Base-by-base conservation (phyloP, 2,888 invertebrate species). In the Plebejus argus region DNA sequence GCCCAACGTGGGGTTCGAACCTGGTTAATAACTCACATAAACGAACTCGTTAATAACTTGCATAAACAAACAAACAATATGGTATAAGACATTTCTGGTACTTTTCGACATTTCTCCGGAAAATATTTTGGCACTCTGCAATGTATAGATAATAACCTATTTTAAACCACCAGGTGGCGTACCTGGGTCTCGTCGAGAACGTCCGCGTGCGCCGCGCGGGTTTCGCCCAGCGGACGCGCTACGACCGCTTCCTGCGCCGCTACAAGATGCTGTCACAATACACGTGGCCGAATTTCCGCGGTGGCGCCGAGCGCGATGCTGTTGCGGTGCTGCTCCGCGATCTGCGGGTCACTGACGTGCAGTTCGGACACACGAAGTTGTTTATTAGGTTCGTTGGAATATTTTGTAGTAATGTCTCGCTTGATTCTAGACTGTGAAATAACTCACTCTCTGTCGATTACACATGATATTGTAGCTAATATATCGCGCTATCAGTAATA, bases 241-340 rank as follows among this genome's bases (percentile, higher is more conserved):
- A 99, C 93, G 98, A 98, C 87, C 96, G 98, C 85, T 99, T 99
- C 95, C 95, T 99, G 80, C 96, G 97, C 90, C 96, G 99, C 79
- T 99, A 99, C 95, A 99, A 99, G 95, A 98, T 99, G 98, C 97
- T 99, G 83, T 98, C 97, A 0, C 97, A 97, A 86, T 97, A 97
- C 90, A 99, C 99, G 3, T 99, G 99, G 99, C 99, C 99, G 56
- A 99, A 98, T 93, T 99, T 97, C 94, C 96, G 96, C 79, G 96
- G 96, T 5, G 96, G 96, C 77, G 94, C 91, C 77, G 97, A 97
- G 82, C 96, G 95, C 85, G 98, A 99, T 81, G 99, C 98, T 1
- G 98, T 98, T 3, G 95, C 96, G 86, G 97, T 97, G 80, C 96
- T 99, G 80, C 95, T 99, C 82, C 95, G 97, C 76, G 98, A 98